Conservation (phyloP, 2,888 invertebrate genomes). For the Trichopria drosophilae region DNA sequence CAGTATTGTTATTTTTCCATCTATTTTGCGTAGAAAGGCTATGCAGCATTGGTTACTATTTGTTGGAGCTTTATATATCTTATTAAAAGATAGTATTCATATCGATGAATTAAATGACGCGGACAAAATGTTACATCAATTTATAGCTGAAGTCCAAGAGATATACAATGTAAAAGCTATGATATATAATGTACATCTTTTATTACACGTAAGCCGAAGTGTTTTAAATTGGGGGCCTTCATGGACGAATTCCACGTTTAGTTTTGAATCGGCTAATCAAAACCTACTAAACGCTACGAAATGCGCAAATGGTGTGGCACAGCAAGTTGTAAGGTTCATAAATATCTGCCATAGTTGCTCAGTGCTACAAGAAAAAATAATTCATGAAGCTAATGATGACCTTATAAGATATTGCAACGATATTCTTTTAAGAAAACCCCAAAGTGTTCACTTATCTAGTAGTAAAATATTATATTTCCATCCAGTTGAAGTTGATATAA, state of each 20-base stretch:
- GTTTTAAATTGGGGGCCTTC: constrained; percentile 5
- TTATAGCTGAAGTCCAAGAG: constrained; percentile 8
- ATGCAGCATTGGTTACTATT: constrained; percentile 6
- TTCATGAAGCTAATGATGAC: too few relatives aligned
- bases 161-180: constrained; percentile 3
- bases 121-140: constrained; percentile 10
- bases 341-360: too few relatives aligned
- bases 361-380: too few relatives aligned
- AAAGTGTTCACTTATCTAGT: too few relatives aligned
- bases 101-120: constrained; percentile 8
- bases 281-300: not conserved
- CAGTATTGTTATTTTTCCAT: constrained; percentile 3
- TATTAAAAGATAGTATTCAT: not conserved
- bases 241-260: not conserved
- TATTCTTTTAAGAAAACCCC: too few relatives aligned
- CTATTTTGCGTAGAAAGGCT: not conserved
- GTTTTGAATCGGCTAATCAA: not conserved
- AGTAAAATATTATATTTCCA: too few relatives aligned
- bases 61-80: constrained; percentile 6
- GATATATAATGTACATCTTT: constrained; percentile 1
- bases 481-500: too few relatives aligned
- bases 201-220: not conserved
- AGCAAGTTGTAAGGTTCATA: too few relatives aligned
- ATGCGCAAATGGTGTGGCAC: too few relatives aligned
- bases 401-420: too few relatives aligned